Evolutionary conservation across 2,113 vertebrate genomes (phyloP).

Genomic region (Mionectes macconnelli): DNA sequence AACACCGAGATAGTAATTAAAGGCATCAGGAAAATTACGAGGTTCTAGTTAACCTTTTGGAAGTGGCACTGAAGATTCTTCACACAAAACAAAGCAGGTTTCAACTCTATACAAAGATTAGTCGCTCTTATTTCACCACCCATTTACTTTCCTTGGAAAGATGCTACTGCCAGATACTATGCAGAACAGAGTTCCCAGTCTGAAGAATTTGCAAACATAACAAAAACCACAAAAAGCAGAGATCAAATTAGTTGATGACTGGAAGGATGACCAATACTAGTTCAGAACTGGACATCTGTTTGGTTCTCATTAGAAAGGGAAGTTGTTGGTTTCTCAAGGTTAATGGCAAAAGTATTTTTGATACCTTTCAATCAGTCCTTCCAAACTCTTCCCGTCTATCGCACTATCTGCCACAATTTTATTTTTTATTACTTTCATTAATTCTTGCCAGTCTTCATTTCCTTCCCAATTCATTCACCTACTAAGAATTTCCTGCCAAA

Average conservation of each 20-base stretch:
- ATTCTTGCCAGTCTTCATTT: background rate
- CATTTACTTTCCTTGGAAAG: background rate
- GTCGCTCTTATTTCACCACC: background rate
- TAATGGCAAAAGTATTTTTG: background rate
- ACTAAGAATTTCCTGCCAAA: background rate
- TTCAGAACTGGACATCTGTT: background rate
- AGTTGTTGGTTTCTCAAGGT: background rate
- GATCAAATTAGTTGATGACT: fast-evolving
- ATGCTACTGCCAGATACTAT: background rate
- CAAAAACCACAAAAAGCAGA: background rate
- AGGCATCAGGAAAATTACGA: background rate
- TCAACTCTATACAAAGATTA: background rate
- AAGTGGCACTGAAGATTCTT: background rate
- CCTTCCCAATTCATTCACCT: background rate
- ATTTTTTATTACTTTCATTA: background rate
- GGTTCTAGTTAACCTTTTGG: background rate
- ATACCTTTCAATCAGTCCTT: background rate
- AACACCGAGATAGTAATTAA: background rate
- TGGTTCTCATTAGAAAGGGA: background rate
- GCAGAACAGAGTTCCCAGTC: background rate
- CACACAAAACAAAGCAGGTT: background rate
- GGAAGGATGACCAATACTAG: background rate
- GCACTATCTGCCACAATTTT: background rate
- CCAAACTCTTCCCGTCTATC: background rate
- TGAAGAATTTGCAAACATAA: background rate